phyloP scores from a whole-genome alignment of 1,140 invertebrate species.

The Microplitis mediator region DNA sequence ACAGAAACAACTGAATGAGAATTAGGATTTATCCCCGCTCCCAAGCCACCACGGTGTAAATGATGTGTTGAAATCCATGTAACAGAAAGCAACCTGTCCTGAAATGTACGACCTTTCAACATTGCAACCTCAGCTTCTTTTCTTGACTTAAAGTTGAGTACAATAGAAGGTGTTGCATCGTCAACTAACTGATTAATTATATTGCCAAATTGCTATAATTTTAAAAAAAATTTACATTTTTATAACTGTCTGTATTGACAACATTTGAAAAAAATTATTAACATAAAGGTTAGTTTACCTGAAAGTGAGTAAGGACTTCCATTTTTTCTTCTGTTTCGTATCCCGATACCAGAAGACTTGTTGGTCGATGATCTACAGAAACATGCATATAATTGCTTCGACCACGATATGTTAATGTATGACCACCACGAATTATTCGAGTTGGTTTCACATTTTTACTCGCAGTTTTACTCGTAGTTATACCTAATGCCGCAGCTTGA shows the following conservation, averaged over 20 bases:
- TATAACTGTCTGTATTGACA: neutral
- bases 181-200: slow-evolving; percentile 73
- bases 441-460: slow-evolving; percentile 40
- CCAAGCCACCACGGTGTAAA: slow-evolving; percentile 56
- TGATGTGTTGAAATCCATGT: slow-evolving; percentile 60
- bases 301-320: slow-evolving; percentile 73
- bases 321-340: slow-evolving; percentile 75
- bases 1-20: slow-evolving; percentile 40
- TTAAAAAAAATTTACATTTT: neutral
- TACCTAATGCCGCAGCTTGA: slow-evolving; percentile 62
- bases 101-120: slow-evolving; percentile 70
- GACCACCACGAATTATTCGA: slow-evolving; percentile 46
- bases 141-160: slow-evolving; percentile 74
- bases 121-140: slow-evolving; percentile 76
- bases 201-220: slow-evolving; percentile 73
- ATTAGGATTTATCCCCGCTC: slow-evolving; percentile 40
- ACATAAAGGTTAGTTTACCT: slow-evolving; percentile 61
- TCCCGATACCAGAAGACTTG: slow-evolving; percentile 78
- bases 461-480: slow-evolving; percentile 41
- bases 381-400: slow-evolving; percentile 64
- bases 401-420: slow-evolving; percentile 48
- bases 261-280: neutral
- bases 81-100: slow-evolving; percentile 63
- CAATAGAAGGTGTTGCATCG: slow-evolving; percentile 69
- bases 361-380: slow-evolving; percentile 80